phyloP scores from a whole-genome alignment of 2,888 invertebrate species.

The Mellilla xanthometata region DNA sequence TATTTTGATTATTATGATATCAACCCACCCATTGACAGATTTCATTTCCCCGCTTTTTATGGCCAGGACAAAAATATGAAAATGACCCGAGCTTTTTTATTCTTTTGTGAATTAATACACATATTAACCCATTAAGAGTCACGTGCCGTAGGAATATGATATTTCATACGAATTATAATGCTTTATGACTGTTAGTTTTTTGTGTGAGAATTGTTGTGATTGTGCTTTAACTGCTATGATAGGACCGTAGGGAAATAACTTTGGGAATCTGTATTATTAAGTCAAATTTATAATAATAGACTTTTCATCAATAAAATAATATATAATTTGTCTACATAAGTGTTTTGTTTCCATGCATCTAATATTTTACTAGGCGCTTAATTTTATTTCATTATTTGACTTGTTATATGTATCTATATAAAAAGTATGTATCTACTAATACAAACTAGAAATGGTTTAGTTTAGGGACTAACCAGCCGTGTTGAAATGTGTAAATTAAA shows the following conservation, averaged over 20 bases:
- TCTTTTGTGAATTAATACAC: slow-evolving; percentile 74
- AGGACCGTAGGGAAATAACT: slow-evolving; percentile 9
- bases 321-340: too few species aligned
- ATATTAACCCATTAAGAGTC: slow-evolving; percentile 79
- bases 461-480: too few species aligned
- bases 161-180: slow-evolving; percentile 69
- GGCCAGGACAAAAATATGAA: slow-evolving; percentile 11
- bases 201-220: slow-evolving; percentile 34
- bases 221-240: slow-evolving; percentile 7
- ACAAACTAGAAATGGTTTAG: too few species aligned
- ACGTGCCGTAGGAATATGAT: slow-evolving; percentile 69
- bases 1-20: slow-evolving; percentile 82
- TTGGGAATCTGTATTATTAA: neutral
- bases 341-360: too few species aligned
- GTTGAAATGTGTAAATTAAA: too few species aligned
- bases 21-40: slow-evolving; percentile 51
- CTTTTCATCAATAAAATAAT: too few species aligned
- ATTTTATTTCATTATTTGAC: too few species aligned
- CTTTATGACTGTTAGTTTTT: slow-evolving; percentile 52
- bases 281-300: too few species aligned
- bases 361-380: too few species aligned
- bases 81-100: slow-evolving; percentile 47
- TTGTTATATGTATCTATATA: too few species aligned
- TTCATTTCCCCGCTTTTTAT: slow-evolving; percentile 8
- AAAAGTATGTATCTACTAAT: too few species aligned